phyloP scores from a whole-genome alignment of 2,888 invertebrate species.

The Danaus chrysippus region DNA sequence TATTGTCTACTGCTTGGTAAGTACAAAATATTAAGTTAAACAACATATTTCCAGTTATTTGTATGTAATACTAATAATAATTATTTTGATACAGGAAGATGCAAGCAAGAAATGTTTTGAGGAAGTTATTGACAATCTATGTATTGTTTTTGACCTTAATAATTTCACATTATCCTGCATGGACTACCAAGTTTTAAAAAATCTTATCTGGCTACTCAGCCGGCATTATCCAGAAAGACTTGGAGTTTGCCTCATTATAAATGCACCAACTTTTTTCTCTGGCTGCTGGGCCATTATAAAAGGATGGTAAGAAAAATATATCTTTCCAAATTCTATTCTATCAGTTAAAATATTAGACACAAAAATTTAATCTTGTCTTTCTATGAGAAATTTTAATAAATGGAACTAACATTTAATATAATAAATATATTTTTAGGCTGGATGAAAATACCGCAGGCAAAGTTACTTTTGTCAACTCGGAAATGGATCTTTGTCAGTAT shows the following conservation, averaged over 20 bases:
- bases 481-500: constrained; percentile 85
- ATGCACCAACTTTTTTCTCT: constrained; percentile 85
- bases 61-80: background rate
- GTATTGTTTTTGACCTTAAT: constrained; percentile 88
- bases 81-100: constrained; percentile 78
- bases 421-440: constrained; percentile 72
- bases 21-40: constrained; percentile 33
- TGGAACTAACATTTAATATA: too few species aligned
- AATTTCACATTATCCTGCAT: constrained; percentile 87
- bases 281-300: constrained; percentile 89
- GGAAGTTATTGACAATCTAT: constrained; percentile 87
- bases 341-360: too few species aligned
- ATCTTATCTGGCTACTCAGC: constrained; percentile 87
- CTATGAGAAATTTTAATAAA: too few species aligned
- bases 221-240: constrained; percentile 88
- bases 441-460: constrained; percentile 88
- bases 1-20: constrained; percentile 86
- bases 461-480: constrained; percentile 84
- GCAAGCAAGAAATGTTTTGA: constrained; percentile 88
- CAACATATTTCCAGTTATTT: background rate
- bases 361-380: too few species aligned
- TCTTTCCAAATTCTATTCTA: background rate
- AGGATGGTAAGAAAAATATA: constrained; percentile 79
- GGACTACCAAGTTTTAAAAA: constrained; percentile 90
- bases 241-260: constrained; percentile 86